Evolutionary conservation across 2,797 vertebrate genomes (phyloP), one percentile per base, ranked within the genome.

Genomic region (Tokudaia tokunoshimensis): DNA sequence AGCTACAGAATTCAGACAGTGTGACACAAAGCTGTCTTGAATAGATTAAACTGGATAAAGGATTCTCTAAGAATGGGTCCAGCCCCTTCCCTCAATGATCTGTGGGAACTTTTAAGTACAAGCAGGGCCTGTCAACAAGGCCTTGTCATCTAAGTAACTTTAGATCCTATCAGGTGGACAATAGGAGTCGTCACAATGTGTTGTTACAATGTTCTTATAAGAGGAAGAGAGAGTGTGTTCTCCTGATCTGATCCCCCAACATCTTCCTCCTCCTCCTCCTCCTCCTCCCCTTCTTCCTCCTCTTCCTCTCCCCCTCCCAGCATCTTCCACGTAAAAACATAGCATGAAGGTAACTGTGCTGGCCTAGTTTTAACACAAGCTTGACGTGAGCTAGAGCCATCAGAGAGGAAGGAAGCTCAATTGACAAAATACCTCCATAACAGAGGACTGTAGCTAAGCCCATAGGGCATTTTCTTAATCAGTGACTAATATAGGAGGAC

Each of bases 1-100:
- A 59, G 37, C 17, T 7, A 6, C 11, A 15, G 44, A 26, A 13
- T 0, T 6, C 34, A 10, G 31, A 34, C 26, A 1, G 4, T 0
- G 1, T 14, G 44, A 83, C 70, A 37, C 75, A 24, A 59, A 63
- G 4, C 75, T 34, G n/a, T 63, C 34, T 52, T 47, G 47, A 19
- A 37, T 10, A 61, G 41, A 26, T 3, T 5, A 4, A 9, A 47
- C 3, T 0, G 1, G 41, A 61, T 50, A 61, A 34, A 57, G 57
- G 52, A 67, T 24, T 20, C 24, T 41, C 24, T 50, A 44, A 89
- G 26, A 29, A 8, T 79, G 70, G 13, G 10, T 70, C n/a, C 34
- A 52, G 37, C 3, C n/a, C 59, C 44, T 12, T 1, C 24, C 15
- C 31, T 57, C 78, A n/a, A 34, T 11, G 65, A 59, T 85, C 65